Base-by-base conservation (phyloP, 2,888 invertebrate species). In the Campoplex capitator region DNA sequence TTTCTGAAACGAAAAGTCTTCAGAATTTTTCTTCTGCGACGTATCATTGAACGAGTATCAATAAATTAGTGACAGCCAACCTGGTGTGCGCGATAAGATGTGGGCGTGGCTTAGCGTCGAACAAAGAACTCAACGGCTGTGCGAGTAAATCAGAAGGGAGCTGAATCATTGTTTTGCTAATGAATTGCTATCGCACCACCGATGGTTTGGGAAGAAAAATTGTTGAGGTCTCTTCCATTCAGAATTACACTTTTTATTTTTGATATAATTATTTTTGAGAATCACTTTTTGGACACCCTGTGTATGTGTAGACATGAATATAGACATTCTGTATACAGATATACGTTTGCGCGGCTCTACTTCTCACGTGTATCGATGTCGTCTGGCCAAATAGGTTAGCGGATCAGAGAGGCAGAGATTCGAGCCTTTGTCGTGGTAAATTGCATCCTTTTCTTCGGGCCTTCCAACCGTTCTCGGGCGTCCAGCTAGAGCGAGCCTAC, bases 351-450 rank as follows among this genome's bases (percentile, higher is more conserved):
- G 58, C 54, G 38, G 77, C 54, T 76, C 65, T 42, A 58, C 48
- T 62, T 58, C 67, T 81, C 75, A 75, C 78, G 56, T 87, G 84
- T 86, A 88, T 88, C 89, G 87, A 86, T 88, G 86, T 89, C 87
- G 86, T 88, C 85, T 83, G 77, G 77, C 73, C 87, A 86, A 89
- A 88, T 88, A 83, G 85, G 87, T 87, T 88, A 83, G 70, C 80
- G 86, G 87, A 88, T 88, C 87, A 89, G 84, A 42, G 70, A 88
- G 71, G 65, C 84, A 87, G 89, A 88, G 88, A 89, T 90, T 85
- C 88, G 87, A 87, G 58, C 90, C 89, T 92, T 92, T 91, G 90
- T 91, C 87, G 89, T 89, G 90, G 90, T 90, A 92, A 93, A 92
- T 92, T 92, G 90, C 91, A 88, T 88, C 88, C 88, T 90, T 89